A percentile compares a stretch with the other conserved stretches of the same genome.
These are phyloP conservation scores for Octonoba sinensis DNA, from an alignment of 2,888 invertebrate species.

Conservation along the genomic window DNA sequence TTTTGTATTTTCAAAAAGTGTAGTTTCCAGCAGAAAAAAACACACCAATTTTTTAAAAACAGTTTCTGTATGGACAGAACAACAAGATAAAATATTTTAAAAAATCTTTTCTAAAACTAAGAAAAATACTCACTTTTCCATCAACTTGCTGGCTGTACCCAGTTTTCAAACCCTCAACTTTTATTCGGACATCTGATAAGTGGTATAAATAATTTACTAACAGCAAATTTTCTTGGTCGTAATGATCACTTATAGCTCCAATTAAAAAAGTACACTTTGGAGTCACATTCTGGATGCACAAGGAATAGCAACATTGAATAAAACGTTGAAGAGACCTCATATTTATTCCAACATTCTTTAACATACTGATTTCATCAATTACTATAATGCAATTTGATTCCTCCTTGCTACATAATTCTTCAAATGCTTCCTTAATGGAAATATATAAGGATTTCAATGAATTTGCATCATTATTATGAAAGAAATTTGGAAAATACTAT, in stretches of 20 bases:
- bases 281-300: conserved; percentile 3
- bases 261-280: conserved; percentile 13
- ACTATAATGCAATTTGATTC: conserved; percentile 24
- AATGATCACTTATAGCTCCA: conserved; percentile 10
- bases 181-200: conserved; percentile 35
- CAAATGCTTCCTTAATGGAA: conserved; percentile 13
- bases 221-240: conserved; percentile 15
- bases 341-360: conserved; percentile 28
- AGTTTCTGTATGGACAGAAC: no score
- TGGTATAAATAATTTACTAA: conserved; percentile 23
- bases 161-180: conserved; percentile 38
- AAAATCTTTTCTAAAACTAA: no score
- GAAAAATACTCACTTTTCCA: conserved; percentile 45
- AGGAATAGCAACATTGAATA: conserved; percentile 17
- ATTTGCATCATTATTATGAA: background rate
- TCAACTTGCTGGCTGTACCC: conserved; percentile 54
- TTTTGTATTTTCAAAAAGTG: no score
- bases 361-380: conserved; percentile 49
- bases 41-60: no score
- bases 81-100: no score
- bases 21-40: no score
- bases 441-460: conserved; percentile 28
- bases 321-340: conserved; percentile 20
- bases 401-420: background rate
- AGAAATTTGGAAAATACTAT: background rate